Percentiles rank a stretch among this genome's conserved stretches.
phyloP scores from a whole-genome alignment of 2,113 vertebrate species.

The Scytalopus superciliaris region DNA sequence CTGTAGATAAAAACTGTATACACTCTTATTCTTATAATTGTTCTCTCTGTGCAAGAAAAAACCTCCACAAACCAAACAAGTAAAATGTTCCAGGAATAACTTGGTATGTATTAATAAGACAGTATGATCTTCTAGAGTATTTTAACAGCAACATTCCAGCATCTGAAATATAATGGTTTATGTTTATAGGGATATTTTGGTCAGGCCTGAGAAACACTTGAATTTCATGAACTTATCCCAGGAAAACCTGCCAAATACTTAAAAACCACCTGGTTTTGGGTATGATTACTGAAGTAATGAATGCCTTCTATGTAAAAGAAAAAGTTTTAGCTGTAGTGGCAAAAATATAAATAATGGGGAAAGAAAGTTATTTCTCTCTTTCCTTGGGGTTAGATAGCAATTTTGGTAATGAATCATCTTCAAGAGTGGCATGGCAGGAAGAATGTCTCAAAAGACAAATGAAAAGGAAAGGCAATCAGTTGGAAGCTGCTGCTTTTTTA shows the following conservation, averaged over 20 bases:
- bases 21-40: background rate
- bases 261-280: background rate
- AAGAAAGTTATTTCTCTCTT: background rate
- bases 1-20: background rate
- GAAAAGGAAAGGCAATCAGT: background rate
- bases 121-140: background rate
- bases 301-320: background rate
- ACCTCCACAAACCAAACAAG: background rate
- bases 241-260: background rate
- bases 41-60: background rate
- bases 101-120: background rate
- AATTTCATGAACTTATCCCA: background rate
- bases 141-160: background rate
- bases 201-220: background rate
- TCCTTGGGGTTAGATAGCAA: background rate
- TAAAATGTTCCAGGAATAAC: background rate
- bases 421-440: background rate
- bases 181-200: background rate
- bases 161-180: background rate
- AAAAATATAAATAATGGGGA: background rate
- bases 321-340: background rate
- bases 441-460: background rate
- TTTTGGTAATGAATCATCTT: background rate
- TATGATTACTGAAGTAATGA: background rate
- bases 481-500: background rate